These are phyloP conservation scores for Tapirus indicus DNA, from an alignment of 2,797 vertebrate genomes.

Conservation along the genomic window DNA sequence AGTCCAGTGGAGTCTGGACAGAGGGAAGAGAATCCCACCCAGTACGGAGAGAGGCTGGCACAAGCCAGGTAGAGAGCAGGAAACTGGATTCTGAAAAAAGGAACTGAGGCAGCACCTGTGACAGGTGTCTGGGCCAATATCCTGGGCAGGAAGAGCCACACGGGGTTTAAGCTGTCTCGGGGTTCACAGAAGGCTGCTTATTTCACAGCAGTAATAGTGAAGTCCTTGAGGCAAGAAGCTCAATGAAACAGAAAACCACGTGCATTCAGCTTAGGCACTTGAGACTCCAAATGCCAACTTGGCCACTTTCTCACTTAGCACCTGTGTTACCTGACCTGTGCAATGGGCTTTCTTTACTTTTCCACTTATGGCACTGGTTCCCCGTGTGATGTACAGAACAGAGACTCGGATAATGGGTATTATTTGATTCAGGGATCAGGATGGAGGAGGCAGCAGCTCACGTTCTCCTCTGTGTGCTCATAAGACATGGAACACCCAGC, in stretches of 20 bases:
- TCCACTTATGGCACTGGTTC: rapidly evolving
- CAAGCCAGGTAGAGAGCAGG: neutral
- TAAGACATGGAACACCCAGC: too few relatives aligned
- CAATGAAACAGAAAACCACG: neutral
- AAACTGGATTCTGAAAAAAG: neutral
- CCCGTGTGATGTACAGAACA: rapidly evolving
- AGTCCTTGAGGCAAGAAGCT: neutral
- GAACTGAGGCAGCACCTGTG: rapidly evolving
- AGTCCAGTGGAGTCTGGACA: neutral
- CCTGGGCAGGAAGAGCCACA: neutral
- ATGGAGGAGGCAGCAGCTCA: neutral
- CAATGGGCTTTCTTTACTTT: neutral
- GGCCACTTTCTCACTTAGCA: neutral
- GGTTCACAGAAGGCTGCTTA: neutral
- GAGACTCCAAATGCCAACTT: neutral
- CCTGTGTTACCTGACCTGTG: neutral
- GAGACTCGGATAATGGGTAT: rapidly evolving
- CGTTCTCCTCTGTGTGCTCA: neutral
- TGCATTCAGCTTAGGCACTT: neutral
- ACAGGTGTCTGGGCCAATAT: rapidly evolving
- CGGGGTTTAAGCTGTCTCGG: rapidly evolving
- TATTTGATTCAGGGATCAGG: neutral
- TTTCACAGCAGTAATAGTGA: neutral
- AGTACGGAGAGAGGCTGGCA: neutral
- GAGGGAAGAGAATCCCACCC: neutral